Evolutionary conservation across 1,140 invertebrate species (phyloP), one percentile per base, ranked within the genome.

Genomic region (Papilio glaucus): DNA sequence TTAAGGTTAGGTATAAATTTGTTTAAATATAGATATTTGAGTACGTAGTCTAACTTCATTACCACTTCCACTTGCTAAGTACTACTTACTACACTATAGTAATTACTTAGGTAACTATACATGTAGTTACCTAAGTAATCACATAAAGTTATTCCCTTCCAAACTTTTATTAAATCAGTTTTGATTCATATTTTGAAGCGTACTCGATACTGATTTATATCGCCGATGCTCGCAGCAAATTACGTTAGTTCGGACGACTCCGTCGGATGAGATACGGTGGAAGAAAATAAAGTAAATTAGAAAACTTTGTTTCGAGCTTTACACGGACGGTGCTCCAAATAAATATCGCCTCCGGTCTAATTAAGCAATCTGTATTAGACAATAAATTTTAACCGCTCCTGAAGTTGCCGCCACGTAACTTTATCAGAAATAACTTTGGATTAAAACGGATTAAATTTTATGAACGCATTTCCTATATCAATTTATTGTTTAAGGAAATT

Each of bases 341-440:
- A 65, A 65, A 65, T 65, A 42, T 42, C 12, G 21, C 37, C 62
- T 38, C 37, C 10, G 38, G 18, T 65, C 21, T 65, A 65, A 65
- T 65, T 65, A 65, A 65, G 38, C 37, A 65, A 65, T 39, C 62
- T 39, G 38, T 63, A 39, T 65, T 21, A 38, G 38, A 65, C 15
- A 41, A 65, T 65, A 65, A 65, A 65, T 63, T 63, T 63, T 39
- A 65, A 12, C 38, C 38, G 37, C 37, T 26, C 12, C 12, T 7
- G 1, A 15, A 41, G 15, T 24, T 41, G 21, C 9, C 18, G 38
- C 10, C 41, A 41, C 10, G 37, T 13, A 26, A 65, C 9, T 38
- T 65, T 42, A 6, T 21, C 21, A 18, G 39, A 63, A n/a, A 18
- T 38, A 21, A 33, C 15, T 38, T 63, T 29, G 15, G 15, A 39